A percentile compares a stretch with the other conserved stretches of the same genome.
Evolutionary conservation across 30 jellyfish, hydroid and myxozoan species (phyloP).

Genomic region (Turritopsis rubra): DNA sequence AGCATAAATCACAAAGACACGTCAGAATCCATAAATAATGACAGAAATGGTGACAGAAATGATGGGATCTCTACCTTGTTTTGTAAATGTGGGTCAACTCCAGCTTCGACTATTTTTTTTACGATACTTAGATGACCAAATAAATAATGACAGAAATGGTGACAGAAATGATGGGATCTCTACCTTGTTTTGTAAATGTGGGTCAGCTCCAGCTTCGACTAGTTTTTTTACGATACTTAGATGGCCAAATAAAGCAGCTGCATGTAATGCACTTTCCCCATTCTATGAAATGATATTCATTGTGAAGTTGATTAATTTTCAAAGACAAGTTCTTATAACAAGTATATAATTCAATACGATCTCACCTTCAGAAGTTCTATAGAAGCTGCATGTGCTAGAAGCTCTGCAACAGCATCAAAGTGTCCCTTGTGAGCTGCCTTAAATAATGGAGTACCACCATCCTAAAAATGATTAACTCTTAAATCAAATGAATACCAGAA

Average conservation of each 20-base stretch:
- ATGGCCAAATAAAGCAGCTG: conserved; percentile 89
- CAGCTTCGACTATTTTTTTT: conserved; percentile 85
- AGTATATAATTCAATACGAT: background rate
- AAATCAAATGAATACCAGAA: no score
- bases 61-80: background rate
- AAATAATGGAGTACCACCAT: conserved; percentile 87
- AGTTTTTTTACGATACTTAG: conserved; percentile 68
- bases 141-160: no score
- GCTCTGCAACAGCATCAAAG: conserved; percentile 59
- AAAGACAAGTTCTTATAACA: background rate
- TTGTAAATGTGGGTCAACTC: conserved; percentile 81
- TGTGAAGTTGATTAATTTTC: background rate
- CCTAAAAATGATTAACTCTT: conserved; percentile 26
- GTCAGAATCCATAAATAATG: no score
- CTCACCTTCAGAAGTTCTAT: conserved; percentile 62
- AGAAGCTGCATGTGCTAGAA: conserved; percentile 73
- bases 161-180: no score
- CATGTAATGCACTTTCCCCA: conserved; percentile 92
- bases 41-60: background rate
- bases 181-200: conserved; percentile 87
- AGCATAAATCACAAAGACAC: no score
- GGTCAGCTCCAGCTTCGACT: conserved; percentile 95
- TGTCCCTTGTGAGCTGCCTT: conserved; percentile 93
- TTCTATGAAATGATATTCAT: conserved; percentile 68
- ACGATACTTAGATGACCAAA: conserved; percentile 78